These are phyloP conservation scores for Erpornis zantholeuca DNA, from an alignment of 2,113 vertebrate genomes.

Conservation along the genomic window DNA sequence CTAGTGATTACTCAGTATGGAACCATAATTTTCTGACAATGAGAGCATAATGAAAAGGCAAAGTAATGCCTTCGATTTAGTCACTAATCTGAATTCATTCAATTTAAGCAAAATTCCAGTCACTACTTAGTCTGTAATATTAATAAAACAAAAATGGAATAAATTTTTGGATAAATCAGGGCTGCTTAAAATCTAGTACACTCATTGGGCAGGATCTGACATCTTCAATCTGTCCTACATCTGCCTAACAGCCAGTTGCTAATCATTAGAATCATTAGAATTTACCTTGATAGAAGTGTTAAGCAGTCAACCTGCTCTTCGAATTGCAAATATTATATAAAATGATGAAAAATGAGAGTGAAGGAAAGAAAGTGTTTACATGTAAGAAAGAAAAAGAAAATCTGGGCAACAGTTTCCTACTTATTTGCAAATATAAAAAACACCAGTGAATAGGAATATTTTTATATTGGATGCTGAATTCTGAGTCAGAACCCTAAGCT, in stretches of 20 bases:
- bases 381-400: not conserved
- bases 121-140: not conserved
- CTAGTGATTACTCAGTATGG: not conserved
- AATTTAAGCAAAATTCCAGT: not conserved
- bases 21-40: not conserved
- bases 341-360: not conserved
- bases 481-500: not conserved
- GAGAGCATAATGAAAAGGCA: not conserved
- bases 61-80: not conserved
- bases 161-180: not conserved
- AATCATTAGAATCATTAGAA: not conserved
- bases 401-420: not conserved
- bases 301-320: not conserved
- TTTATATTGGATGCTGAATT: not conserved
- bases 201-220: not conserved
- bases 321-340: not conserved
- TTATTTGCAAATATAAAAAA: not conserved
- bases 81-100: not conserved
- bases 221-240: not conserved
- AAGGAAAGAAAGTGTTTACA: not conserved
- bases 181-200: not conserved
- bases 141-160: not conserved
- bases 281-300: not conserved
- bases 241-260: not conserved
- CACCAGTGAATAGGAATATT: not conserved